Evolutionary conservation across 2,113 vertebrate species (phyloP), one percentile per base, ranked within the genome.

Genomic region (Chloebia gouldiae): DNA sequence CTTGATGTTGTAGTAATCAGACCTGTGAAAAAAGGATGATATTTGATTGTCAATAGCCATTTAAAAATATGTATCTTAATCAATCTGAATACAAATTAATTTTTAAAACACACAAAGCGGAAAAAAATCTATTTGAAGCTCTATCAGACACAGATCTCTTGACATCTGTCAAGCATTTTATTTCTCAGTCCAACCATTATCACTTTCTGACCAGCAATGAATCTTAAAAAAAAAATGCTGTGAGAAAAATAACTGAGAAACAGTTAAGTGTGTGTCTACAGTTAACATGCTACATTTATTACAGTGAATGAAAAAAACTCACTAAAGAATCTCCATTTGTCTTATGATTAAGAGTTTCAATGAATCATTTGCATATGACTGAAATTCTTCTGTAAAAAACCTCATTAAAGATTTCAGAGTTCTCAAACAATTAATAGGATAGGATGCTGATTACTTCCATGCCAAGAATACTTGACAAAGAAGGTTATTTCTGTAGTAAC

Each of bases 1-100:
- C 99, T 98, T 70, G 99, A 98, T 2, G 99, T 99, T 65, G 99
- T 99, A 33, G 98, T 99, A 97, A 99, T 99, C 87, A 99, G 97
- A 97, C 99, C 99, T 99, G 96, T 81, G 95, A 92, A 94, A 37
- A 97, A 92, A 97, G 13, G 56, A 96, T 89, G 86, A 95, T 49
- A 96, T 97, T 97, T 95, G 76, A 96, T 89, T 96, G 94, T 97
- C 68, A 97, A 66, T 88, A 93, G 50, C 70, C 25, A 9, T 39
- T 93, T 78, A 85, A 90, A 75, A 91, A 86, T 42, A 60, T 15
- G 11, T 57, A 57, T 63, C 51, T 88, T 65, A 45, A 63, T 72
- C 4, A 37, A 85, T 35, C 7, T 33, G n/a, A 66, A 84, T 44
- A 89, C 16, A 95, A 93, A 90, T 78, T 79, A 56, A 85, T 81